These are phyloP conservation scores for human DNA, from an alignment of 2,113 vertebrate genomes.

Conservation along the genomic window DNA sequence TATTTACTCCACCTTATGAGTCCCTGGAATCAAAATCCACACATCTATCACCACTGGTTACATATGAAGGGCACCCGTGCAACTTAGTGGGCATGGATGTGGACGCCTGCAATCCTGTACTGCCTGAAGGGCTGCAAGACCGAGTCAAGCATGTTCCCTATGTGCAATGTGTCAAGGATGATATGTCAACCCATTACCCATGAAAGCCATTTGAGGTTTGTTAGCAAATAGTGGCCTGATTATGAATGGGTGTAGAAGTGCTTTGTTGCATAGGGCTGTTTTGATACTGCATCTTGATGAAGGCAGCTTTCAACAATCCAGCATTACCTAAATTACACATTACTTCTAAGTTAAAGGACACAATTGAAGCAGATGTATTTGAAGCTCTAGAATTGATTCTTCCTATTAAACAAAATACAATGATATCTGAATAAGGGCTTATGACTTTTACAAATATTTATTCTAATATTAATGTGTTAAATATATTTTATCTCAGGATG, in stretches of 20 bases:
- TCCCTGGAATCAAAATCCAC: neutral
- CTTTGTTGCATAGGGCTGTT: conserved; percentile 48
- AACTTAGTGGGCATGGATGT: conserved; percentile 11
- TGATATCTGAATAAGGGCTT: neutral
- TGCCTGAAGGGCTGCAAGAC: conserved; percentile 67
- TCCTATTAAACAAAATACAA: neutral
- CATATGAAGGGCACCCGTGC: neutral
- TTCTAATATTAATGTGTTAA: conserved; percentile 15
- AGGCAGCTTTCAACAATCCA: neutral
- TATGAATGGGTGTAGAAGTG: neutral
- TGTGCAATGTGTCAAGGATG: conserved; percentile 81
- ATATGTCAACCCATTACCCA: conserved; percentile 81
- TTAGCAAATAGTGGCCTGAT: conserved; percentile 56
- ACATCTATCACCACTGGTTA: conserved; percentile 58
- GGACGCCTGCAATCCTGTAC: neutral
- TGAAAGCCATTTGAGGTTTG: conserved; percentile 72
- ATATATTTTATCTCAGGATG: neutral
- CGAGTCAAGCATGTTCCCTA: conserved; percentile 80
- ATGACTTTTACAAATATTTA: neutral
- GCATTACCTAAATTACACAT: neutral
- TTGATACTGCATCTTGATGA: neutral
- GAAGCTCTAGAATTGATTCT: neutral
- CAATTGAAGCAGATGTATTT: neutral
- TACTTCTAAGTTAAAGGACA: neutral
- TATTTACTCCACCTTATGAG: neutral